phyloP scores from a whole-genome alignment of 1,140 invertebrate species.

The Ceratina calcarata region DNA sequence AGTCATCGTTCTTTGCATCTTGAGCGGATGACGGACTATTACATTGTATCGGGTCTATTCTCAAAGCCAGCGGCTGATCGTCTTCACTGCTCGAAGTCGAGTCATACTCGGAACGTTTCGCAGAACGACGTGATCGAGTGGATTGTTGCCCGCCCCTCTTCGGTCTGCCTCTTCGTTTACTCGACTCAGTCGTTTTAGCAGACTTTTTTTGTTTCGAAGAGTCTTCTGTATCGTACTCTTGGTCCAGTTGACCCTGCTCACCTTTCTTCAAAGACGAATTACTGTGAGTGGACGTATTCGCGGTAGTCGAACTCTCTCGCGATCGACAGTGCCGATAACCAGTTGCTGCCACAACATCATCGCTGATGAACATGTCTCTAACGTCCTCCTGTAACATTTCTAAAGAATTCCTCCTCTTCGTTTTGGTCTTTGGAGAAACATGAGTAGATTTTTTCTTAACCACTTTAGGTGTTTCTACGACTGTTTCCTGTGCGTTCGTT shows the following conservation, averaged over 20 bases:
- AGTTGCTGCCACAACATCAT: constrained; percentile 82
- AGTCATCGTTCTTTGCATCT: constrained; percentile 21
- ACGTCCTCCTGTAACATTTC: constrained; percentile 85
- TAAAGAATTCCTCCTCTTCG: constrained; percentile 79
- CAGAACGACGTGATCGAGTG: constrained; percentile 36
- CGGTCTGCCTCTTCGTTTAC: constrained; percentile 9
- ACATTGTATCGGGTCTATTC: constrained; percentile 30
- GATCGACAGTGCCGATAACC: constrained; percentile 75
- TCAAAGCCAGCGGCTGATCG: constrained; percentile 55
- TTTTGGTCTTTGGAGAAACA: constrained; percentile 53
- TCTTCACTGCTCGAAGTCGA: constrained; percentile 62
- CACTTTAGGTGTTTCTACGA: background rate
- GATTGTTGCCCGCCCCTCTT: constrained; percentile 37
- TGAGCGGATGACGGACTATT: background rate
- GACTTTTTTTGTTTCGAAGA: constrained; percentile 14
- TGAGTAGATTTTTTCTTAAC: background rate
- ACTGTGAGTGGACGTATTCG: background rate
- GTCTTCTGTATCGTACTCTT: constrained; percentile 13
- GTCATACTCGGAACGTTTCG: constrained; percentile 42
- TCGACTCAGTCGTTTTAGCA: background rate
- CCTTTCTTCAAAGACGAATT: background rate
- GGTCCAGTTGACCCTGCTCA: background rate
- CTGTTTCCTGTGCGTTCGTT: background rate
- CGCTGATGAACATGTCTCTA: constrained; percentile 84
- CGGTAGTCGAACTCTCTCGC: constrained; percentile 56